Evolutionary conservation across 2,888 invertebrate species (phyloP).

Genomic region (Ochropacha duplaris): DNA sequence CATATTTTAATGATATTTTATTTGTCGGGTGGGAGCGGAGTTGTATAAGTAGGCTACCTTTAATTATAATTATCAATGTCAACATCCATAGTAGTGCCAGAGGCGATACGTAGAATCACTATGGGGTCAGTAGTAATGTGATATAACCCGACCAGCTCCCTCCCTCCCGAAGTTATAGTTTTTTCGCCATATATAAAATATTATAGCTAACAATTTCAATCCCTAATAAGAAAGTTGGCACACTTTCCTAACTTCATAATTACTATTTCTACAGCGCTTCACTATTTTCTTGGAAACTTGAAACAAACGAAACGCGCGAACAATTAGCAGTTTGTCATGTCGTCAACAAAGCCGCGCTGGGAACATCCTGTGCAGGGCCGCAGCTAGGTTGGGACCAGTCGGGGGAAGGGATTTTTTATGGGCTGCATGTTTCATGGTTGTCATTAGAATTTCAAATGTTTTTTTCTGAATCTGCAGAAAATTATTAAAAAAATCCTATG

Average conservation of each 20-base stretch:
- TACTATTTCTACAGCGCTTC: background rate
- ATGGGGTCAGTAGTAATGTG: no score
- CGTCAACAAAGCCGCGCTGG: constrained; percentile 9
- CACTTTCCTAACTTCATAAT: background rate
- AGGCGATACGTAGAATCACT: no score
- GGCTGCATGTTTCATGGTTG: background rate
- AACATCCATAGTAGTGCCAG: no score
- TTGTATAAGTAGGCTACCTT: no score
- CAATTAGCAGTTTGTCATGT: constrained; percentile 13
- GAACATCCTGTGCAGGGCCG: constrained; percentile 7
- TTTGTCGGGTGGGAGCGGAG: no score
- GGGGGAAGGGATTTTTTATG: background rate
- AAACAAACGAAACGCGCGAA: constrained; percentile 8
- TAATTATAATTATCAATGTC: no score
- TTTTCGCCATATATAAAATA: no score
- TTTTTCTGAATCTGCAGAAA: no score
- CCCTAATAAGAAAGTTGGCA: background rate
- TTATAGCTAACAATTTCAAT: background rate
- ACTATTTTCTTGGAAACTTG: background rate
- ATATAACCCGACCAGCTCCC: no score
- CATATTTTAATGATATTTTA: no score
- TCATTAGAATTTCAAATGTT: background rate
- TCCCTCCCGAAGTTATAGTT: no score
- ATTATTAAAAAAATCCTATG: no score
- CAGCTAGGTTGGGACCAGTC: background rate